A percentile compares a stretch with the other conserved stretches of the same genome.
Conservation (phyloP, 2,113 vertebrate genomes). For the Bos taurus region DNA sequence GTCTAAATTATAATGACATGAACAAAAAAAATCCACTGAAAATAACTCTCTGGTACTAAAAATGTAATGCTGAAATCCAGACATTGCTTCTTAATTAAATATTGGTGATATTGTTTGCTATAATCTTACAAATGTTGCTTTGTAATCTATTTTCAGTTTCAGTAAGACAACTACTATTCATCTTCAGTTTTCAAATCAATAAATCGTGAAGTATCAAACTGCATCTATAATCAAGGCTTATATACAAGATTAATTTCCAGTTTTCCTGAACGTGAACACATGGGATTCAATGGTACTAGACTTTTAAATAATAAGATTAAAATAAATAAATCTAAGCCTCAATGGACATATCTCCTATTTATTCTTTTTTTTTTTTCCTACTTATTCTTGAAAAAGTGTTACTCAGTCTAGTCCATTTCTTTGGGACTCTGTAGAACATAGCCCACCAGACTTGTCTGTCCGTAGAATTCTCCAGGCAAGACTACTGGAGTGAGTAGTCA, state of each 20-base stretch:
- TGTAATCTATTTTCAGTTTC: slow-evolving; percentile 12
- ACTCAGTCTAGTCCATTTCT: not conserved
- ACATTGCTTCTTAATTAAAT: slow-evolving; percentile 12
- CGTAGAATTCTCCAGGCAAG: not conserved
- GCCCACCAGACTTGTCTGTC: not conserved
- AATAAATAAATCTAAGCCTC: not conserved
- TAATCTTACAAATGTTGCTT: not conserved
- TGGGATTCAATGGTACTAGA: not conserved
- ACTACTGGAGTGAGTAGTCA: not conserved
- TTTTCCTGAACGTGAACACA: not conserved
- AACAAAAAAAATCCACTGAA: not conserved
- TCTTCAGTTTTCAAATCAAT: not conserved
- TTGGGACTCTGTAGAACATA: not conserved
- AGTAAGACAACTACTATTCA: not conserved
- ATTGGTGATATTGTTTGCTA: not conserved
- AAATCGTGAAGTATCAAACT: not conserved
- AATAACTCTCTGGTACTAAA: not conserved
- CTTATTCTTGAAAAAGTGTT: not conserved
- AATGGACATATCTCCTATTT: not conserved
- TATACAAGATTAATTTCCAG: not conserved
- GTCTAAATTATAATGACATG: not conserved
- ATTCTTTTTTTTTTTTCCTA: not conserved
- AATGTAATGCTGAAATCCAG: not conserved
- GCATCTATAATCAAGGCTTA: not conserved
- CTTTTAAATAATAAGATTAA: not conserved